phyloP scores from a whole-genome alignment of 2,113 vertebrate genomes.

The Promerops cafer region DNA sequence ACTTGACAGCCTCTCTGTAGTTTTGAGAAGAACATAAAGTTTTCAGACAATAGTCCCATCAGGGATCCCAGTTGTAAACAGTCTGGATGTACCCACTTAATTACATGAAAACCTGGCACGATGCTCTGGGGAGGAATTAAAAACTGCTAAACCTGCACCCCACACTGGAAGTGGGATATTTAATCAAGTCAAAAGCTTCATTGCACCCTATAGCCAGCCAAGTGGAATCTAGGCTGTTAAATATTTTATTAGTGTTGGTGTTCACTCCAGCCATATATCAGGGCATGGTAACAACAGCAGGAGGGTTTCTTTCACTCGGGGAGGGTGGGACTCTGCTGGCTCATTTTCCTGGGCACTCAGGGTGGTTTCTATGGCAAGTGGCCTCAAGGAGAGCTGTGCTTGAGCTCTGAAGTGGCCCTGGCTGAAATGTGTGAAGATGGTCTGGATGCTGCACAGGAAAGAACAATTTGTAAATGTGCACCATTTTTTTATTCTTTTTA shows the following conservation, averaged over 20 bases:
- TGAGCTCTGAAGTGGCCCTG: neutral
- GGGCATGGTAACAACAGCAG: neutral
- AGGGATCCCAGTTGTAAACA: neutral
- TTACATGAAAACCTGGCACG: slow-evolving; percentile 14
- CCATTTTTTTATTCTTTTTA: neutral
- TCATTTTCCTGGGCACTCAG: neutral
- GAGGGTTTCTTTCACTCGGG: neutral
- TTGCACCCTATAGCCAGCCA: neutral
- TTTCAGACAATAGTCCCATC: slow-evolving; percentile 6
- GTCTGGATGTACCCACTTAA: slow-evolving; percentile 47
- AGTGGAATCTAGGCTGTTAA: slow-evolving; percentile 7
- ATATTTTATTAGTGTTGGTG: slow-evolving; percentile 33
- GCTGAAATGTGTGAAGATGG: neutral
- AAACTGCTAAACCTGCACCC: slow-evolving; percentile 18
- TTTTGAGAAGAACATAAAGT: slow-evolving; percentile 31
- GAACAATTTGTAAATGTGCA: neutral
- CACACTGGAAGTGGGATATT: neutral
- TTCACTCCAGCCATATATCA: neutral
- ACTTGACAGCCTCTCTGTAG: neutral
- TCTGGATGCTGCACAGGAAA: neutral
- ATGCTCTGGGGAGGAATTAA: slow-evolving; percentile 35
- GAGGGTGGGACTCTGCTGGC: neutral
- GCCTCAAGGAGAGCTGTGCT: neutral
- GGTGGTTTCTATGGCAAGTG: neutral
- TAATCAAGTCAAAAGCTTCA: slow-evolving; percentile 49